Conservation (phyloP, 2,797 vertebrate genomes). For the Perdix hodgsoniae region DNA sequence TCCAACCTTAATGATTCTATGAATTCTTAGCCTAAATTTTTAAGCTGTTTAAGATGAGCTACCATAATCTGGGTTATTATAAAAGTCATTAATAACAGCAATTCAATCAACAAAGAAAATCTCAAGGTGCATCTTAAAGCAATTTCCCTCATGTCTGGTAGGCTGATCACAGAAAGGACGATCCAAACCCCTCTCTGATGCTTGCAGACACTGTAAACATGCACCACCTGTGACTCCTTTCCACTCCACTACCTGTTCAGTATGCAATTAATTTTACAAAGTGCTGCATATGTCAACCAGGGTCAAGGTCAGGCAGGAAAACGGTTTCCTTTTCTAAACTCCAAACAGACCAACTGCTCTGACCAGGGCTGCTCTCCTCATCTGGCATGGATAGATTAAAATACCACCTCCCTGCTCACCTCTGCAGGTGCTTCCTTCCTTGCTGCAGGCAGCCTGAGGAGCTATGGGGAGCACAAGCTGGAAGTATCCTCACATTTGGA, state of each 20-base stretch:
- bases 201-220: not conserved
- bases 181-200: not conserved
- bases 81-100: not conserved
- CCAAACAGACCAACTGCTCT: not conserved
- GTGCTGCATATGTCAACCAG: not conserved
- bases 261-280: constrained; percentile 12
- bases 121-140: not conserved
- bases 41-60: not conserved
- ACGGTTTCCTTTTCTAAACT: not conserved
- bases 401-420: not conserved
- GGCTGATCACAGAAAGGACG: not conserved
- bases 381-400: not conserved
- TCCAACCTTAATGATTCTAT: not conserved
- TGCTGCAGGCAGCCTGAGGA: not conserved
- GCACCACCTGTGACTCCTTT: not conserved
- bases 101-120: not conserved
- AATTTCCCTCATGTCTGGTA: not conserved
- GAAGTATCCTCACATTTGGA: not conserved
- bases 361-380: not conserved
- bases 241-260: not conserved
- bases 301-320: not conserved
- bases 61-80: not conserved
- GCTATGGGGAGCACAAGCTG: rapidly evolving
- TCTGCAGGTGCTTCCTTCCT: constrained; percentile 50
- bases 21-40: not conserved